Conservation (phyloP, 2,888 invertebrate genomes). For the Lypha dubia region DNA sequence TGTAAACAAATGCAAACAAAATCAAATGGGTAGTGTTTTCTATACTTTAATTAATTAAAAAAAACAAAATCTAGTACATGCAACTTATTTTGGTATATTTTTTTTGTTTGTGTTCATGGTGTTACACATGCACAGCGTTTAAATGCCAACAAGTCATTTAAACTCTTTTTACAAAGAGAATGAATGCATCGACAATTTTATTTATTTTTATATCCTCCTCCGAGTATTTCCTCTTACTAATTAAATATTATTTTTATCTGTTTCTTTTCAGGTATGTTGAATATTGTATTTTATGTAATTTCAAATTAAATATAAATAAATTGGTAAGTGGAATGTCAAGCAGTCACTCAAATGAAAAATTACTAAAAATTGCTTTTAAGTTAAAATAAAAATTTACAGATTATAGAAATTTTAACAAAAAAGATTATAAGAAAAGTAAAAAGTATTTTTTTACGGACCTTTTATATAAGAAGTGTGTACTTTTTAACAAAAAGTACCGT, state of each 20-base stretch:
- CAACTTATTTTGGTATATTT: constrained; percentile 1
- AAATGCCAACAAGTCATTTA: constrained; percentile 47
- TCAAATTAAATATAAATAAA: constrained; percentile 1
- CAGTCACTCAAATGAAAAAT: not conserved
- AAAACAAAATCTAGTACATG: constrained; percentile 39
- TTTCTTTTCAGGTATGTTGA: constrained; percentile 66
- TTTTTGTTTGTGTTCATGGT: not conserved
- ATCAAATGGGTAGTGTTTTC: constrained; percentile 16
- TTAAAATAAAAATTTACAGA: not conserved
- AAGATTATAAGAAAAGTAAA: no score
- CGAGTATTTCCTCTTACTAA: constrained; percentile 28
- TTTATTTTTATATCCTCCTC: constrained; percentile 21
- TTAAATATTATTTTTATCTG: constrained; percentile 49
- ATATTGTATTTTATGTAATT: constrained; percentile 12
- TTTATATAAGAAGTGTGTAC: no score
- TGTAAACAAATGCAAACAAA: constrained; percentile 19
- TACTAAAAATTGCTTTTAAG: no score
- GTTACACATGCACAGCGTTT: constrained; percentile 18
- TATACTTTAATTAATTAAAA: constrained; percentile 51
- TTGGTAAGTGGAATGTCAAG: constrained; percentile 35
- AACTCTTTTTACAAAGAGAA: constrained; percentile 7
- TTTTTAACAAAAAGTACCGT: not conserved
- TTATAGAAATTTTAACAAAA: no score
- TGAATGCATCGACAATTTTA: constrained; percentile 21
- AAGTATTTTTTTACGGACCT: no score